A percentile compares a stretch with the other conserved stretches of the same genome.
Conservation (phyloP, 2,888 invertebrate genomes). For the Noctua pronuba region DNA sequence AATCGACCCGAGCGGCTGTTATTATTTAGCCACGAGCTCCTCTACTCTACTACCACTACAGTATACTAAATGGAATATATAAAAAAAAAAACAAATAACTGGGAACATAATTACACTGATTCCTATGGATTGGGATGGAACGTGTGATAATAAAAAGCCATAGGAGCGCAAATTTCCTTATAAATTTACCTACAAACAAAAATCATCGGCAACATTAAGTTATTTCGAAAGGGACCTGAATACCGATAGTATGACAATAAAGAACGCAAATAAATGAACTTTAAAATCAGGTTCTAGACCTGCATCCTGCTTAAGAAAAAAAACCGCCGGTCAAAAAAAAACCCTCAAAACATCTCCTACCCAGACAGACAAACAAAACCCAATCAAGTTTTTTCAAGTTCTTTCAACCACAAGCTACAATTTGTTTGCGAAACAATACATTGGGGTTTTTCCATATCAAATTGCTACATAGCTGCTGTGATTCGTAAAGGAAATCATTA, state of each 20-base stretch:
- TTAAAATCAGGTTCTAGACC: neutral
- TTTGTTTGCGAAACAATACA: constrained; percentile 21
- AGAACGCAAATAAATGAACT: neutral
- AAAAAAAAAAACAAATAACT: no score
- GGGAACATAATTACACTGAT: no score
- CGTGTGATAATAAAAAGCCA: neutral
- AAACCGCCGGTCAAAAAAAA: neutral
- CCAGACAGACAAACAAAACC: neutral
- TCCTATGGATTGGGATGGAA: neutral
- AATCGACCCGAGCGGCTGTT: no score
- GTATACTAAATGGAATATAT: no score
- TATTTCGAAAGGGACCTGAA: neutral
- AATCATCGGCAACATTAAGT: neutral
- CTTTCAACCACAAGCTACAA: neutral
- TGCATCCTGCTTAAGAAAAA: neutral
- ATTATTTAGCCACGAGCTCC: no score
- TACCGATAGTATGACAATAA: no score
- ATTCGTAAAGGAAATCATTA: constrained; percentile 30
- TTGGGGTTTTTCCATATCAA: constrained; percentile 30
- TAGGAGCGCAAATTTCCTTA: no score
- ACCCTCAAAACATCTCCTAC: neutral
- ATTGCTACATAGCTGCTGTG: constrained; percentile 16
- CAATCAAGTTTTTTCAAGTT: neutral
- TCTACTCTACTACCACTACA: no score
- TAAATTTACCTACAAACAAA: neutral